These are phyloP conservation scores for Jaculus jaculus DNA, from an alignment of 2,113 vertebrate species.

Conservation along the genomic window DNA sequence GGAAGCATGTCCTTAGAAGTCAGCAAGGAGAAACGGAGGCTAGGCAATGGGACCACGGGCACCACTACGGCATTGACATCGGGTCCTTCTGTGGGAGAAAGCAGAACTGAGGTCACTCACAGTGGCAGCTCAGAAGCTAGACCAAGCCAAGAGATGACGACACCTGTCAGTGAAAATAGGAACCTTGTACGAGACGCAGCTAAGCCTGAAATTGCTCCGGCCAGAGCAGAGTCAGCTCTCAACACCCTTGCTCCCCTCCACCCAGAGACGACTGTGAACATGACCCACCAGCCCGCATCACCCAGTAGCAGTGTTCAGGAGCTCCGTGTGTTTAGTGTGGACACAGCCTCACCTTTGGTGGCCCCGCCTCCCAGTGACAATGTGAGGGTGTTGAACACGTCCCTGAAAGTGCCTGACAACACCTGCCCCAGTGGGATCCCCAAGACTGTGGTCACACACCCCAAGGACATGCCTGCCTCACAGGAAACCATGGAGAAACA, in stretches of 20 bases:
- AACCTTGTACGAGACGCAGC: constrained; percentile 67
- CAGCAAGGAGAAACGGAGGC: constrained; percentile 60
- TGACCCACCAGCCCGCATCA: constrained; percentile 53
- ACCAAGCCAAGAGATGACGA: not conserved
- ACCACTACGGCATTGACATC: not conserved
- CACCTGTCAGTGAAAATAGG: constrained; percentile 47
- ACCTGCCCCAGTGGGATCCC: constrained; percentile 88
- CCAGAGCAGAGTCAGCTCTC: constrained; percentile 63
- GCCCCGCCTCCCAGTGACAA: constrained; percentile 80
- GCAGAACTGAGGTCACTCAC: constrained; percentile 12
- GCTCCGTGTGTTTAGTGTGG: constrained; percentile 65
- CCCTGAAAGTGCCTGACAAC: constrained; percentile 87
- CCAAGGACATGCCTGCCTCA: constrained; percentile 78
- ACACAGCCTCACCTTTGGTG: constrained; percentile 70
- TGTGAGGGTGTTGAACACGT: constrained; percentile 79
- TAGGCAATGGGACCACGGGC: constrained; percentile 7
- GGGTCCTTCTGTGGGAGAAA: constrained; percentile 35
- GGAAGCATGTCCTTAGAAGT: constrained; percentile 45
- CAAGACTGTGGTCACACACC: constrained; percentile 87
- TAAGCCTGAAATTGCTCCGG: constrained; percentile 56
- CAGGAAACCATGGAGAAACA: constrained; percentile 77
- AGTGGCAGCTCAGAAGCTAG: constrained; percentile 44
- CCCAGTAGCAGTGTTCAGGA: constrained; percentile 79
- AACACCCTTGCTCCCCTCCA: constrained; percentile 55
- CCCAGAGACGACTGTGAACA: constrained; percentile 51